Evolutionary conservation across 2,113 vertebrate species (phyloP).

Genomic region (Psephotus haematonotus): DNA sequence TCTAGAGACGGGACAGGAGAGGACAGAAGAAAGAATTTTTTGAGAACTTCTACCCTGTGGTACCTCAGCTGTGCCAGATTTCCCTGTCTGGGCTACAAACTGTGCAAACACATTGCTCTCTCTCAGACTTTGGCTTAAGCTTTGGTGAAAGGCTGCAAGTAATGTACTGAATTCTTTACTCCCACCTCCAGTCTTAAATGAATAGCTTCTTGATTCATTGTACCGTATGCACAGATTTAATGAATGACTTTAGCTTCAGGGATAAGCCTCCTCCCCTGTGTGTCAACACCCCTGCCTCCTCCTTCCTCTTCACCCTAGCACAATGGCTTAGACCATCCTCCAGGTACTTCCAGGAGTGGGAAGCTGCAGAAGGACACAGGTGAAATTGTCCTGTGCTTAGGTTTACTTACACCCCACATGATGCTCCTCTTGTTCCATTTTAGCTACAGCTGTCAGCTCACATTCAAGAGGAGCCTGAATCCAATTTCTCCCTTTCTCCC

Average conservation of each 20-base stretch:
- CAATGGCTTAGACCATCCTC: neutral
- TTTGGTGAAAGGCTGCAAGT: neutral
- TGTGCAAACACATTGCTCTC: neutral
- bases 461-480: neutral
- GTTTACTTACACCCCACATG: neutral
- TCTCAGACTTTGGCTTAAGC: neutral
- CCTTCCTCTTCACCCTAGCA: neutral
- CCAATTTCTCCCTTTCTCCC: neutral
- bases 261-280: neutral
- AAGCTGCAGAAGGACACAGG: neutral
- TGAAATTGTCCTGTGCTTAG: neutral
- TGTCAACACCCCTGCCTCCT: neutral
- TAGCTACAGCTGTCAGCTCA: neutral
- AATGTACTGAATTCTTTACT: neutral
- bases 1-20: neutral
- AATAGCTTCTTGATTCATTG: conserved; percentile 1
- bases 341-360: neutral
- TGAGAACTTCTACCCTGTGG: neutral
- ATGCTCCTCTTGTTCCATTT: neutral
- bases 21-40: neutral
- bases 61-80: neutral
- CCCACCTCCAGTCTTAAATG: neutral
- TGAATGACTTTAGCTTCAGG: neutral
- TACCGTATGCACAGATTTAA: neutral
- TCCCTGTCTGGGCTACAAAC: neutral